phyloP scores from a whole-genome alignment of 2,888 invertebrate species.

The Scaptomyza caliginosa region DNA sequence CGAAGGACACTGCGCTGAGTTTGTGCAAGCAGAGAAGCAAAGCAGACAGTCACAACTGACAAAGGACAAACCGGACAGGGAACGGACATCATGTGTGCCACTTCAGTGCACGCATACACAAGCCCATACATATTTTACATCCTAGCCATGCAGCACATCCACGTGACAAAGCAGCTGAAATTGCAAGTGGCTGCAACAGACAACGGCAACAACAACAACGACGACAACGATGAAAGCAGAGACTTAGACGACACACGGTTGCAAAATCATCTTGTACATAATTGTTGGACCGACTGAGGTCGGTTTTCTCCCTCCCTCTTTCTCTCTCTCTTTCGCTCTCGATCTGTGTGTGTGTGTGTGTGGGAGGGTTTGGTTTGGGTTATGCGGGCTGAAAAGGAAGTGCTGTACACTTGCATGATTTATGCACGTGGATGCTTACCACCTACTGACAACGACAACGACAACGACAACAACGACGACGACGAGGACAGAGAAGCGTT shows the following conservation, averaged over 20 bases:
- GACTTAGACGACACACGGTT: constrained; percentile 39
- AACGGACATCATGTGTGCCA: constrained; percentile 63
- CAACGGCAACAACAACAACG: constrained; percentile 30
- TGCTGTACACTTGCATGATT: constrained; percentile 55
- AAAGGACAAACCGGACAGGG: constrained; percentile 35
- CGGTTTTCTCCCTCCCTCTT: too few relatives aligned
- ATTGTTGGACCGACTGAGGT: constrained; percentile 43
- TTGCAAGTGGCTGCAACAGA: constrained; percentile 69
- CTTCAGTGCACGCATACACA: constrained; percentile 74
- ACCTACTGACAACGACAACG: constrained; percentile 33
- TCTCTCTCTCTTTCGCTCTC: neutral
- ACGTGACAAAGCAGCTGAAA: constrained; percentile 72
- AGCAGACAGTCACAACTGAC: constrained; percentile 44
- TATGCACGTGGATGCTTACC: constrained; percentile 58
- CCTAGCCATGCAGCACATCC: constrained; percentile 34
- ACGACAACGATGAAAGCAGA: constrained; percentile 14
- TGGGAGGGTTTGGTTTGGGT: neutral
- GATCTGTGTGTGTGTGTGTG: neutral
- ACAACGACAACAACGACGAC: constrained; percentile 22
- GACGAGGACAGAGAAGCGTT: constrained; percentile 28
- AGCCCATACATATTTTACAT: constrained; percentile 47
- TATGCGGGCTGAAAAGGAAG: neutral
- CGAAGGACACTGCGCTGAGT: constrained; percentile 64
- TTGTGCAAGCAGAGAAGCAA: constrained; percentile 30
- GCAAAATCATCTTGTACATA: constrained; percentile 61